Base-by-base conservation (phyloP, 2,888 invertebrate genomes). In the Formica aserva region DNA sequence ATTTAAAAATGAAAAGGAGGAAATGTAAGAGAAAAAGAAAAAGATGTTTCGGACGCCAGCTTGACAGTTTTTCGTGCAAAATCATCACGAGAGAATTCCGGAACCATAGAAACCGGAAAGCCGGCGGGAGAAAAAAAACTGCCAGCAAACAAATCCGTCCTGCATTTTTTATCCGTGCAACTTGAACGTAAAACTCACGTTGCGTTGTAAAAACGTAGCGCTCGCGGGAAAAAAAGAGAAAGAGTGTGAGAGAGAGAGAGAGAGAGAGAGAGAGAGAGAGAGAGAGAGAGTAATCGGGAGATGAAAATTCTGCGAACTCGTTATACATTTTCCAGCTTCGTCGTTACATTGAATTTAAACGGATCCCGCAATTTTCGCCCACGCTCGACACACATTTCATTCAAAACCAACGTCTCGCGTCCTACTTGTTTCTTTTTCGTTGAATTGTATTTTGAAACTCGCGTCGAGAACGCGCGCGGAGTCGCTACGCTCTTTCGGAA, bases 291-390 rank as follows among this genome's bases (percentile, higher is more conserved):
- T 29, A 65, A 29, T 41, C 29, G 82, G 15, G 48, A 63, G n/a
- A 63, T 11, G 65, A 63, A 1, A 81, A 72, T 62, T 72, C 75
- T 45, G 52, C 76, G 22, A 81, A 76, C 72, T 80, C 60, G 78
- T 78, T 78, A 71, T 80, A 80, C 60, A 80, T 80, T 71, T 71
- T 71, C 26, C 35, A 60, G 78, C 60, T 80, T 62, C 60, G 78
- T 80, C 78, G 60, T 80, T 71, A 80, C 60, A 71, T 71, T 80
- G 78, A 72, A 71, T 71, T 80, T 80, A 80, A 80, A 80, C 72
- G 78, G 78, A 80, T 71, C 71, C 35, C 60, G 60, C 72, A 80
- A 80, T 60, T 71, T 80, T 80, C 72, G 60, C 78, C 32, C 35
- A 48, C 60, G 45, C 60, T 60, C 71, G 78, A 71, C 78, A 80